Evolutionary conservation across 2,888 invertebrate genomes (phyloP).

Genomic region (Brachypalpus laphriformis): DNA sequence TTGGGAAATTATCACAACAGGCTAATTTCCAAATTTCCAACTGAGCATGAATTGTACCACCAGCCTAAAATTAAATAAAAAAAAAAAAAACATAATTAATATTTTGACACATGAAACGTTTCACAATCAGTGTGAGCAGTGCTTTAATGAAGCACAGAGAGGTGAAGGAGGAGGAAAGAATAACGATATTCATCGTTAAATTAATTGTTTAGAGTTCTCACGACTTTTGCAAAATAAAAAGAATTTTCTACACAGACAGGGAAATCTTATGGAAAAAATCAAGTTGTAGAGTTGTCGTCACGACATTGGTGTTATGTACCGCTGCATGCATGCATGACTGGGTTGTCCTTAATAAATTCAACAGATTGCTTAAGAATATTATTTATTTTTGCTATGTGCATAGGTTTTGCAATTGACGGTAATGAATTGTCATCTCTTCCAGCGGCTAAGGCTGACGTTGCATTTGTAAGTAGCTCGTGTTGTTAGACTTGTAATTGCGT

Average conservation of each 20-base stretch:
- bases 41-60: conserved; percentile 93
- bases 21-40: conserved; percentile 96
- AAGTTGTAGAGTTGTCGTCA: conserved; percentile 50
- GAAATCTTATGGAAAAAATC: conserved; percentile 46
- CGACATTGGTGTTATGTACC: conserved; percentile 48
- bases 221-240: conserved; percentile 47
- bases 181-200: conserved; percentile 60
- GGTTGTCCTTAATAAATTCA: conserved; percentile 70
- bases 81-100: not conserved
- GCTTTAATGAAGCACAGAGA: not conserved
- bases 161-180: conserved; percentile 8
- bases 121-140: conserved; percentile 14
- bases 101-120: conserved; percentile 36
- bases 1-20: conserved; percentile 85
- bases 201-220: conserved; percentile 66
- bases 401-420: conserved; percentile 8
- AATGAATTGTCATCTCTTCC: conserved; percentile 64
- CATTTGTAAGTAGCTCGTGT: conserved; percentile 13
- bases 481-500: conserved; percentile 22
- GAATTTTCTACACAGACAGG: conserved; percentile 50
- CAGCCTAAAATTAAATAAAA: conserved; percentile 85
- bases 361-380: conserved; percentile 57
- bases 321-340: conserved; percentile 68
- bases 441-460: conserved; percentile 12
- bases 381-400: conserved; percentile 47